phyloP scores from a whole-genome alignment of 2,888 invertebrate genomes.

The Zhengitettix transpicula region DNA sequence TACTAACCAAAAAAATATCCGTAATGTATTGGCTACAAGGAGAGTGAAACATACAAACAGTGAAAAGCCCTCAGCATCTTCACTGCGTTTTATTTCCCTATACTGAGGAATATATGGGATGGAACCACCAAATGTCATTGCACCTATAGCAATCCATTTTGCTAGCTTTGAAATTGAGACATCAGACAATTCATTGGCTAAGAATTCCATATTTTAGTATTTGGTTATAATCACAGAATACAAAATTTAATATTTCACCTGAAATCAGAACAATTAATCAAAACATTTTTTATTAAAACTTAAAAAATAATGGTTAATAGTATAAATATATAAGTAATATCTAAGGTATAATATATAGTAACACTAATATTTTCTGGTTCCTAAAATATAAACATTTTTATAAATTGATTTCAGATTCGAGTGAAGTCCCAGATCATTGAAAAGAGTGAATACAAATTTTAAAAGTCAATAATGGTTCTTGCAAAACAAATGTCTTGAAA shows the following conservation, averaged over 20 bases:
- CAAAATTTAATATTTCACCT: background rate
- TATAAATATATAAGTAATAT: too few relatives aligned
- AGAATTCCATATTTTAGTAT: slow-evolving; percentile 6
- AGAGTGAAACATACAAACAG: slow-evolving; percentile 90
- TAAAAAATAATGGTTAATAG: too few relatives aligned
- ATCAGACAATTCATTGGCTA: slow-evolving; percentile 12
- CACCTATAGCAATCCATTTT: slow-evolving; percentile 64
- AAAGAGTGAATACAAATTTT: too few relatives aligned
- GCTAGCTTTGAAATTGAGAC: slow-evolving; percentile 51
- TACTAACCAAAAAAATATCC: slow-evolving; percentile 93
- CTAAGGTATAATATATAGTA: too few relatives aligned
- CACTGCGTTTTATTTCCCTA: slow-evolving; percentile 72
- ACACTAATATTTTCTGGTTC: too few relatives aligned
- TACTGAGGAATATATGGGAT: slow-evolving; percentile 95
- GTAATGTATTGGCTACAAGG: slow-evolving; percentile 85
- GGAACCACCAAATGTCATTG: slow-evolving; percentile 90
- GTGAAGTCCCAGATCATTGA: too few relatives aligned
- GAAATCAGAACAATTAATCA: too few relatives aligned
- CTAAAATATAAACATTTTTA: too few relatives aligned
- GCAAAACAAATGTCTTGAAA: too few relatives aligned
- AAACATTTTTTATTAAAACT: too few relatives aligned
- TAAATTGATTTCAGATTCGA: too few relatives aligned
- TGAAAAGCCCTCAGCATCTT: slow-evolving; percentile 95
- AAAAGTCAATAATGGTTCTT: too few relatives aligned
- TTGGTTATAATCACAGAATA: background rate